Base-by-base conservation (phyloP, 2,113 vertebrate species). In the Eptesicus fuscus region DNA sequence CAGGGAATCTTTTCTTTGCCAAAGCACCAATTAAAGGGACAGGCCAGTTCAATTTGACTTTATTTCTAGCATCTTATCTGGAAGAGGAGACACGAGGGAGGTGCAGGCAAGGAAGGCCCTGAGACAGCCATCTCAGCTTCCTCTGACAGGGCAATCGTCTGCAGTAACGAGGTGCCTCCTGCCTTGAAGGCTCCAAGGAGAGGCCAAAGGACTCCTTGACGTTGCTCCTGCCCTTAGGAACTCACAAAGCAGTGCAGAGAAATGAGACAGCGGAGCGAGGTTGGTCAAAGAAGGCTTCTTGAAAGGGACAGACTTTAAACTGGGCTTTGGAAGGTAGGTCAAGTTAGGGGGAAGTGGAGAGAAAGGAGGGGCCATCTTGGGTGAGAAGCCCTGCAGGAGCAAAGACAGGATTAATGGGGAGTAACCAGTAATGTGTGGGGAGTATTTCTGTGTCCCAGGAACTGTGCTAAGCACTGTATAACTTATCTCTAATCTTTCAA, bases 11-110 rank as follows among this genome's bases (percentile, higher is more conserved):
- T 2, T 91, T 82, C 69, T 90, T 90, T 93, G 95, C 92, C 97
- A 96, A 93, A 97, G 92, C 78, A 87, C 83, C 90, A 96, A 96
- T 97, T 97, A 96, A 93, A 96, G 86, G 92, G 77, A 92, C 53
- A 85, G 90, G 13, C 95, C 69, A 78, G 90, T 95, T 79, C 95
- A 78, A 69, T 53, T 59, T 73, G 88, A 90, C 95, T 95, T 85
- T 96, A 82, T 95, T 92, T 56, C 65, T n/a, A 83, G 69, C 67
- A 23, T 85, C 92, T 88, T 73, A 42, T 96, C 47, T 93, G 61
- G 61, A 93, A 83, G 28, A 71, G 40, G 71, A 79, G 76, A 32
- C 30, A 7, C 0, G 5, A 73, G 70, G 80, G n/a, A 87, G 67
- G 37, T 17, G 13, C 9, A 9, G 67, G 49, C 30, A 28, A 1